Evolutionary conservation across 2,888 invertebrate genomes (phyloP).

Genomic region (Trissoscelio sp.): DNA sequence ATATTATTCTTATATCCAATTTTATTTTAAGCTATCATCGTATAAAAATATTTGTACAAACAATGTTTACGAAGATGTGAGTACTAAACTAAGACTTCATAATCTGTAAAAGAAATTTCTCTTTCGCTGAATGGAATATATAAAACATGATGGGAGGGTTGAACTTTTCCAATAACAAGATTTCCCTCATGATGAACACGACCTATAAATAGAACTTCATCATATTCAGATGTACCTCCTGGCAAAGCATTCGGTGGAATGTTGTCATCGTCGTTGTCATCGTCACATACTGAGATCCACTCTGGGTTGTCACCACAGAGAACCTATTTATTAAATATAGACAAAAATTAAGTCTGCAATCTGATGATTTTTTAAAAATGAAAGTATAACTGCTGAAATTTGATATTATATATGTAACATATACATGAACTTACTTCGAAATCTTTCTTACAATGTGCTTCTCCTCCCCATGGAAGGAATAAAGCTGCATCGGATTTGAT

Average conservation of each 20-base stretch:
- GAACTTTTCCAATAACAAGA: constrained; percentile 92
- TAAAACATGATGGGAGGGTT: constrained; percentile 91
- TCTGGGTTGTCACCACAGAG: constrained; percentile 80
- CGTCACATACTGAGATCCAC: constrained; percentile 86
- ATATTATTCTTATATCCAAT: no score
- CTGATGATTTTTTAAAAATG: no score
- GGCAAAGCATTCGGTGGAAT: constrained; percentile 86
- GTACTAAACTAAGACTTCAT: constrained; percentile 92
- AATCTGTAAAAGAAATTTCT: constrained; percentile 91
- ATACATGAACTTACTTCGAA: constrained; percentile 87
- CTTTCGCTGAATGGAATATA: constrained; percentile 93
- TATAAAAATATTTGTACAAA: no score
- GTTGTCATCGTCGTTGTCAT: no score
- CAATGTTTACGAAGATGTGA: no score
- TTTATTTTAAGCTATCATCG: no score
- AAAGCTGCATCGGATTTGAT: constrained; percentile 88
- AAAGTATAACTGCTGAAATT: no score
- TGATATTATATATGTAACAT: no score
- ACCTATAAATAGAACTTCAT: constrained; percentile 91
- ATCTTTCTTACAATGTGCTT: constrained; percentile 87
- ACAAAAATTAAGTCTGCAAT: no score
- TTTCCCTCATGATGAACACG: constrained; percentile 91
- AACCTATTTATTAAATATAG: constrained; percentile 76
- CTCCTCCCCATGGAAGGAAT: constrained; percentile 92
- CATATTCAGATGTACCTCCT: constrained; percentile 90